phyloP scores from a whole-genome alignment of 2,113 vertebrate genomes.

The Procavia capensis region DNA sequence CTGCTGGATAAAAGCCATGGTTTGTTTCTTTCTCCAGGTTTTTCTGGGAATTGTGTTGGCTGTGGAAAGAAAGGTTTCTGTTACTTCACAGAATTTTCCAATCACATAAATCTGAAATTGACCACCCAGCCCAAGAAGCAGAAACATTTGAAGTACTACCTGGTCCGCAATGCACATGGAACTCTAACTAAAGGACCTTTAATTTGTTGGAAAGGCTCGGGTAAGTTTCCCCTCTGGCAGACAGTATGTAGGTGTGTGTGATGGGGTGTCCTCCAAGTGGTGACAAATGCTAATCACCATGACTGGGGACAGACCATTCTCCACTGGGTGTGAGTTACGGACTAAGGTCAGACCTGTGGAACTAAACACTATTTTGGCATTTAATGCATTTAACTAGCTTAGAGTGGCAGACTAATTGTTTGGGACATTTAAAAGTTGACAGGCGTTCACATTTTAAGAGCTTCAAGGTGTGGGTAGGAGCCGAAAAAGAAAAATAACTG shows the following conservation, averaged over 20 bases:
- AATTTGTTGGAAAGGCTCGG: slow-evolving; percentile 96
- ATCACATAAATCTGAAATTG: slow-evolving; percentile 98
- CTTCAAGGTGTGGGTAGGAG: background rate
- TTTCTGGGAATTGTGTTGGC: slow-evolving; percentile 97
- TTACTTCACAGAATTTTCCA: slow-evolving; percentile 98
- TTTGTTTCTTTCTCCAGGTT: slow-evolving; percentile 88
- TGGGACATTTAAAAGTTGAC: background rate
- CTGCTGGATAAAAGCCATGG: background rate
- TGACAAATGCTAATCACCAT: rapidly evolving
- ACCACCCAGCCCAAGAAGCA: slow-evolving; percentile 99
- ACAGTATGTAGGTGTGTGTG: background rate
- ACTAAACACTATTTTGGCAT: rapidly evolving
- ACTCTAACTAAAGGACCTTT: slow-evolving; percentile 93
- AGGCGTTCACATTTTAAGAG: background rate
- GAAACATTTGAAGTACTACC: slow-evolving; percentile 97
- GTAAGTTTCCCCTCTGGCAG: slow-evolving; percentile 84
- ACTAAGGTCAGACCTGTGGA: background rate
- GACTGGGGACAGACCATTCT: rapidly evolving
- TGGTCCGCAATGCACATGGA: slow-evolving; percentile 94
- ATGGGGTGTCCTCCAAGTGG: background rate
- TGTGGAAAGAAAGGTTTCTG: slow-evolving; percentile 98
- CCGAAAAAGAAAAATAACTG: background rate
- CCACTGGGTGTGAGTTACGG: rapidly evolving
- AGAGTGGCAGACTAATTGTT: rapidly evolving
- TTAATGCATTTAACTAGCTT: rapidly evolving